Evolutionary conservation across 2,888 invertebrate genomes (phyloP), one percentile per base, ranked within the genome.

Genomic region (Caradrina kadenii): DNA sequence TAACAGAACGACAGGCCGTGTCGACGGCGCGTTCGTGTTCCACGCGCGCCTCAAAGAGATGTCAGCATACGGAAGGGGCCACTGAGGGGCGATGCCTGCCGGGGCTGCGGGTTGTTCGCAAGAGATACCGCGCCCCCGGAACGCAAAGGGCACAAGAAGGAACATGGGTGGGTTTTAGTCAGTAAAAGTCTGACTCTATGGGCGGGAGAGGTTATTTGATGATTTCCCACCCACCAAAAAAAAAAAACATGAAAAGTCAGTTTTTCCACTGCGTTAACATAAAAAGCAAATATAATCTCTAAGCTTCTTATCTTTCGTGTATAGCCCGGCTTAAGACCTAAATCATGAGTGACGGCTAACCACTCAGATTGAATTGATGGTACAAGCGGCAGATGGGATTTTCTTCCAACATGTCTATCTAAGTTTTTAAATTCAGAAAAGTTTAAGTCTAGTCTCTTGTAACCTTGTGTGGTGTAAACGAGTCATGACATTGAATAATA

Each of bases 321-420:
- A 19, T 19, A 17, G 4, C 21, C 22, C 13, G 31, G 61, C 52
- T 42, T 62, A 76, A 17, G 49, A 67, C 17, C 13, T 13, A 15
- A 49, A 61, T 45, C 52, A 31, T 48, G 76, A 73, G 60, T 73
- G 77, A 73, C 50, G 49, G 76, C 21, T 17, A 52, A 48, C 69
- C 39, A 48, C 39, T 69, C 11, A 58, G 49, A 62, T 49, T 49
- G 48, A 62, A 64, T 64, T 72, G 31, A 62, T 54, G 42, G 50
- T 54, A 52, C 56, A 71, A 15, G 21, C 1, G 22, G 52, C 54
- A 66, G 63, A 59, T 52, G 50, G 19, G 52, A 55, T 73, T 76
- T 79, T 42, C 31, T 61, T 45, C 7, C 11, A 49, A 67, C 13
- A 7, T 11, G 49, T 63, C 35, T 35, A 35, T 8, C 7, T 31